These are phyloP conservation scores for Holothuria leucospilota DNA, from an alignment of 53 echinoderm and acorn worm genomes.

Conservation along the genomic window DNA sequence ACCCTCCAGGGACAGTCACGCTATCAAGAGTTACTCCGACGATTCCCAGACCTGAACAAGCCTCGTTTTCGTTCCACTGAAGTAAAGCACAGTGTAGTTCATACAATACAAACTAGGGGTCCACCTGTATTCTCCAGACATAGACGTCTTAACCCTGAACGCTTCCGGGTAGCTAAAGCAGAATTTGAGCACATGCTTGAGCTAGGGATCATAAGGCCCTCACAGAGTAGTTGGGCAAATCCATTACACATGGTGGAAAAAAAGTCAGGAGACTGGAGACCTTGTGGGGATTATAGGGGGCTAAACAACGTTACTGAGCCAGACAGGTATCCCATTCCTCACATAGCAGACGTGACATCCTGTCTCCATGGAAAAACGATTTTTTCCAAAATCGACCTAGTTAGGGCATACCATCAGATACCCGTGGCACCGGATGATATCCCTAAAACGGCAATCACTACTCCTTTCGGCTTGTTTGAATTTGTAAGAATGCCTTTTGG, in stretches of 20 bases:
- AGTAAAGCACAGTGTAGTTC: slow-evolving; percentile 49
- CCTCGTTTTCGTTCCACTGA: not conserved
- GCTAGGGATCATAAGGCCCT: slow-evolving; percentile 52
- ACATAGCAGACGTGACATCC: slow-evolving; percentile 50
- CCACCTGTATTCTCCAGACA: slow-evolving; percentile 51
- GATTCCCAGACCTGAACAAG: not conserved
- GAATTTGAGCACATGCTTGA: slow-evolving; percentile 65
- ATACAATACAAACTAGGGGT: slow-evolving; percentile 59
- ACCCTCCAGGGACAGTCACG: not conserved
- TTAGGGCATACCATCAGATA: slow-evolving; percentile 65
- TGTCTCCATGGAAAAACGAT: slow-evolving; percentile 36
- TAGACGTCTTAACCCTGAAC: slow-evolving; percentile 52
- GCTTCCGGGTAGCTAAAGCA: slow-evolving; percentile 29
- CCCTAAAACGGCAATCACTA: slow-evolving; percentile 57
- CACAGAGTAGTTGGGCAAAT: slow-evolving; percentile 59
- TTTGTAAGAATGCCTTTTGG: slow-evolving; percentile 63
- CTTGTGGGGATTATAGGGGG: slow-evolving; percentile 65
- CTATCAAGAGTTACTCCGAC: too few relatives aligned
- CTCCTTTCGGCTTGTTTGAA: slow-evolving; percentile 53
- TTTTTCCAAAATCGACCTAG: slow-evolving; percentile 61
- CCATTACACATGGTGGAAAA: slow-evolving; percentile 54
- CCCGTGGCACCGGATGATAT: slow-evolving; percentile 47
- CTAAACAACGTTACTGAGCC: slow-evolving; percentile 44
- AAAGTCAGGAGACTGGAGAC: slow-evolving; percentile 59
- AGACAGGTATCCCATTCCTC: slow-evolving; percentile 57